Base-by-base conservation (phyloP, 2,797 vertebrate genomes). In the Petrocephalus sullivani region DNA sequence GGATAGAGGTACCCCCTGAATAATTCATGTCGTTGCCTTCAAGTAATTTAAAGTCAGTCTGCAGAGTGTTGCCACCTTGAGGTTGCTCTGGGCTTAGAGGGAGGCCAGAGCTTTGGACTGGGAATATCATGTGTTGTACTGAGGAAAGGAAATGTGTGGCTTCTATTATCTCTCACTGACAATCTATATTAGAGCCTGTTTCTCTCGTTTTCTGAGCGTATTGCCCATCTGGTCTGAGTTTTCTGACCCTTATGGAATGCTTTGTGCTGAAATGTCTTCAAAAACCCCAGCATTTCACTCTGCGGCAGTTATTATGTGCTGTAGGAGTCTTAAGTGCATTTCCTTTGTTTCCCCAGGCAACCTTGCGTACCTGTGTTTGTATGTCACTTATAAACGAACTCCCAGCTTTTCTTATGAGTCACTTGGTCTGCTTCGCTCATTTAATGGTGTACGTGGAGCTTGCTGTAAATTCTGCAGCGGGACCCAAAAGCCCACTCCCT, bases 21-120 rank as follows among this genome's bases (percentile, higher is more conserved):
- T 89, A 85, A 89, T 89, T 87, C 81, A 89, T 90, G 71, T 28
- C 64, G 54, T 56, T 51, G 78, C 87, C 87, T 88, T 67, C 64
- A 61, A 83, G 87, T 56, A 84, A 88, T 75, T 85, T 49, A 75
- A 81, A 78, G 82, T 85, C 78, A 89, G 67, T 21, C 85, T 60
- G 53, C 67, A 87, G 85, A 81, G 67, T 16, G 28, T 82, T 60
- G 53, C 46, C 56, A 37, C 88, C 87, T 51, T 75, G 67, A 54
- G 51, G 51, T 64, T 67, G 71, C 46, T 56, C 84, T 89, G 81
- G 56, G 88, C 71, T 49, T 58, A 64, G 71, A 56, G 83, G 83
- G 61, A 83, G 21, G 58, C 16, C 54, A 9, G 49, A 60, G 57
- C 53, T 33, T 85, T 46, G 60, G 51, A 57, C 49, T 12, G 33